A percentile compares a stretch with the other conserved stretches of the same genome.
Evolutionary conservation across 2,888 invertebrate species (phyloP).

Genomic region (Teinopalpus imperialis): DNA sequence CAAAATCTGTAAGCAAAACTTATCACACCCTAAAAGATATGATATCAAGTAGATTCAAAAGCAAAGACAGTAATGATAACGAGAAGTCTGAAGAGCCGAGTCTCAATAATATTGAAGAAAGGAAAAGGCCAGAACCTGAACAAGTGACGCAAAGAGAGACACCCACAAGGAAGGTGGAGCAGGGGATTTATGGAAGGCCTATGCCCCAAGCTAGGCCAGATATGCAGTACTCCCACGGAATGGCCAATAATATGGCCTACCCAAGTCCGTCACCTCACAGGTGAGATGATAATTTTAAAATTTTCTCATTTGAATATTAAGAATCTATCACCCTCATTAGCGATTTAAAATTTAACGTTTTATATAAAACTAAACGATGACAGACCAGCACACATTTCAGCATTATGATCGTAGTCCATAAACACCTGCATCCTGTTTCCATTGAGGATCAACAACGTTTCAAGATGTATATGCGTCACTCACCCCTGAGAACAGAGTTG

Average conservation of each 20-base stretch:
- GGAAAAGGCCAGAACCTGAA: slow-evolving; percentile 65
- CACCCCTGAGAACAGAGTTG: too few species aligned
- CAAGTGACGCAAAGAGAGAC: slow-evolving; percentile 70
- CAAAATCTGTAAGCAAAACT: slow-evolving; percentile 88
- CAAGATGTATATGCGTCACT: too few species aligned
- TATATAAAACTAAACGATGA: too few species aligned
- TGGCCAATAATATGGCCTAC: slow-evolving; percentile 69
- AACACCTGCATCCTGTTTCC: too few species aligned
- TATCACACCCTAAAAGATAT: slow-evolving; percentile 92
- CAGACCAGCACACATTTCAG: too few species aligned
- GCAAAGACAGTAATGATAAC: slow-evolving; percentile 80
- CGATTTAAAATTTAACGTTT: too few species aligned
- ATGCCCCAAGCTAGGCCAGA: slow-evolving; percentile 74
- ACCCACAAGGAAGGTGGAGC: slow-evolving; percentile 77
- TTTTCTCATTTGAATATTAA: too few species aligned
- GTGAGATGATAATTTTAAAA: too few species aligned
- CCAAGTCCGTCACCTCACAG: slow-evolving; percentile 73
- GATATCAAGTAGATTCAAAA: slow-evolving; percentile 90
- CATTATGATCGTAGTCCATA: too few species aligned
- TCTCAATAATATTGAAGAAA: slow-evolving; percentile 85
- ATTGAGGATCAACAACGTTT: too few species aligned
- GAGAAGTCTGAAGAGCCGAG: slow-evolving; percentile 77
- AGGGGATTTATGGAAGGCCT: slow-evolving; percentile 83
- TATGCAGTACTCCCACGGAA: slow-evolving; percentile 69
- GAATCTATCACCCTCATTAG: too few species aligned